Evolutionary conservation across 2,888 invertebrate genomes (phyloP), one percentile per base, ranked within the genome.

Genomic region (Morpho deidamia): DNA sequence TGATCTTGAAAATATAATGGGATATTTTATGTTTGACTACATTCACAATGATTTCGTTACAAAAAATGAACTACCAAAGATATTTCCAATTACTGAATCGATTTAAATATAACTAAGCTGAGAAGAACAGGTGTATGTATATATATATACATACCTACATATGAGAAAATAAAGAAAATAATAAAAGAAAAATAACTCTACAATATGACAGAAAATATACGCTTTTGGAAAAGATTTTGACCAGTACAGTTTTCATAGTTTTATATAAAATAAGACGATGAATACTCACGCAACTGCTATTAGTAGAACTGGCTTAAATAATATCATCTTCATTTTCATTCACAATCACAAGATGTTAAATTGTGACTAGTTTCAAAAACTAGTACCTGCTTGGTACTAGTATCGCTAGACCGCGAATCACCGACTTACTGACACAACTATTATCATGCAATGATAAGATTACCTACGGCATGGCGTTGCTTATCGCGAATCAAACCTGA

Each of bases 391-490:
- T 72, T 68, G 71, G 66, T 72, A 75, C 80, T 70, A 76, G 80
- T 72, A 81, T 82, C 78, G 77, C 71, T 82, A 74, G 74, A 72
- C 71, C 71, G 70, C 74, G 76, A 70, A 74, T 74, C 81, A 70
- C 82, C 80, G 82, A 78, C 88, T 89, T 82, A 88, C 88, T 89
- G 85, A 86, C 84, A 86, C 87, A 84, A 82, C 84, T 81, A 80
- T 82, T 89, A 89, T 89, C 88, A 85, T 78, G 81, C 76, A 76
- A 75, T 81, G 89, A 89, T 89, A 89, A 89, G 86, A 87, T 83
- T 84, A 83, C 79, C 71, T 68, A 73, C 78, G 77, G 81, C 80
- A 83, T 82, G 76, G 80, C 76, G 68, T 63, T 76, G 78, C 84
- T 88, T 89, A 88, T 88, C 87, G 72, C 79, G 81, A 86, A 84